Evolutionary conservation across 2,797 vertebrate species (phyloP), one percentile per base, ranked within the genome.

Genomic region (Chiloscyllium punctatum): DNA sequence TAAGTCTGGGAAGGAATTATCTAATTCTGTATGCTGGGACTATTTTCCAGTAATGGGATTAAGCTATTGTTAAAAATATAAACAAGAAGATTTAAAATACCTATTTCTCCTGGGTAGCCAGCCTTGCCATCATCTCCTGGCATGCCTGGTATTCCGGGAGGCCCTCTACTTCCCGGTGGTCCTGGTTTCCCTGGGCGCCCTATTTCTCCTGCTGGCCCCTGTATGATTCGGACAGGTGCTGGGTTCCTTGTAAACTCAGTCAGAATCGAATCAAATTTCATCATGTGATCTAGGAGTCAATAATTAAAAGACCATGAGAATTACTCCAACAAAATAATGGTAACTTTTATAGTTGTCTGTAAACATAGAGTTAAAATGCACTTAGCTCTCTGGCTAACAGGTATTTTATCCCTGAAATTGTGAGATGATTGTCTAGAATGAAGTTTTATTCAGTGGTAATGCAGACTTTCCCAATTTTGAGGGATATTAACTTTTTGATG

Each of bases 261-360:
- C 92, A 97, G 96, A 95, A 97, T 97, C 0, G 97, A 96, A 48
- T 98, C 96, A 74, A 97, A 96, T 96, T 97, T 98, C 96, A 97
- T 77, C 91, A 98, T 95, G 0, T 98, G 97, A 84, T 96, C 98
- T 98, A 96, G 51, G 91, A 95, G 53, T 84, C 42, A 96, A 18
- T 11, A 23, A 95, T 96, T 16, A 33, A 3, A 96, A 96, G 53
- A 30, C 7, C 57, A 23, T 53, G 13, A 74, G 71, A 72, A 51
- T 95, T 77, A 95, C 9, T 77, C 33, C 71, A 33, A 33, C 18
- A 2, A 4, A 72, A 48, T 13, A 16, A 69, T 11, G 42, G 21
- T 71, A 4, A 42, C 18, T 30, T n/a, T 84, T 21, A 84, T 48
- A 84, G 0, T 42, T 7, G 5, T 25, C 42, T 42, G 23, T 48